Conservation (phyloP, 2,113 vertebrate genomes). For the Actinemys pallida region DNA sequence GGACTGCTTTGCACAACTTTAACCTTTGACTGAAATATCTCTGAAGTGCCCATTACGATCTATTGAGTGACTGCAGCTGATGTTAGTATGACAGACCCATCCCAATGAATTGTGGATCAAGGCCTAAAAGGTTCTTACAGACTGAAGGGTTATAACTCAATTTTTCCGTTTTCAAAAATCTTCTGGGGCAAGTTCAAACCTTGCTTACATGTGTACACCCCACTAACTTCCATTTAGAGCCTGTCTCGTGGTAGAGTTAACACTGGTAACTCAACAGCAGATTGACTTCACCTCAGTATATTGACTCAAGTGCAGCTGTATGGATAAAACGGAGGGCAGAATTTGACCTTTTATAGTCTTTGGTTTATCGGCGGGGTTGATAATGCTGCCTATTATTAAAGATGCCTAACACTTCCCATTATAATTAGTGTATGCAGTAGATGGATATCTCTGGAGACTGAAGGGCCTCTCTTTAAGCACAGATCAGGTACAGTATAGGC, state of each 20-base stretch:
- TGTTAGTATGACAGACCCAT: not conserved
- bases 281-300: not conserved
- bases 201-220: not conserved
- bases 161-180: not conserved
- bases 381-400: not conserved
- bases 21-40: not conserved
- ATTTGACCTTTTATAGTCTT: not conserved
- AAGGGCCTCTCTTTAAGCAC: not conserved
- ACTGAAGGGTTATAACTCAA: not conserved
- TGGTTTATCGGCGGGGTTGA: not conserved
- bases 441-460: not conserved
- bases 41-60: not conserved
- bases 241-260: not conserved
- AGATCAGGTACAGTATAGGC: not conserved
- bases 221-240: not conserved
- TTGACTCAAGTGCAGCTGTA: not conserved
- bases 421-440: not conserved
- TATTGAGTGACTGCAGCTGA: not conserved
- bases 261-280: not conserved
- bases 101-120: not conserved
- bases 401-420: not conserved
- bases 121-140: not conserved
- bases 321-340: not conserved
- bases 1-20: not conserved
- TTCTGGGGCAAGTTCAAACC: not conserved